Base-by-base conservation (phyloP, 30 jellyfish, hydroid and myxozoan genomes). In the Pelagia noctiluca region DNA sequence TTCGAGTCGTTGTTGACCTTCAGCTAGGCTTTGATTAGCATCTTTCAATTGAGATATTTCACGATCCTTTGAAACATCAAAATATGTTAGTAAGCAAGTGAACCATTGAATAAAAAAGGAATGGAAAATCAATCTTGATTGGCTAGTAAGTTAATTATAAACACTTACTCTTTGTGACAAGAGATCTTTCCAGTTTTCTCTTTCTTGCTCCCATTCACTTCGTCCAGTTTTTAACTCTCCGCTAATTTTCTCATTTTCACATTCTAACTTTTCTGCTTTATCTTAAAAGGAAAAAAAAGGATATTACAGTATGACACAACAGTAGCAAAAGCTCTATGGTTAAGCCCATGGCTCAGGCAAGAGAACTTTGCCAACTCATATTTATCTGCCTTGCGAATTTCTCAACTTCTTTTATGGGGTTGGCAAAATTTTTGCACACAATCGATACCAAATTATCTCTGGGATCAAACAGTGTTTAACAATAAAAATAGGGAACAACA, bases 161-260 rank as follows among this genome's bases (percentile, higher is more conserved):
- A 3, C 2, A 52, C 68, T 4, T 52, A 52, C 68, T 52, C 68
- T 52, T 8, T 52, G 12, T 52, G 68, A 25, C 28, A 52, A 2
- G 68, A 52, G 16, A 30, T 52, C 68, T 19, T 52, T 52, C 26
- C 16, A 19, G 30, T 52, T 8, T 52, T 30, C 30, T 57, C 34
- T 74, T 32, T 33, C 35, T 24, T 77, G 66, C 47, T 77, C 61
- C 24, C 30, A 18, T 22, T n/a, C 29, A 3, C 47, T 61, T 33
- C 34, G 64, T 0, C 29, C 69, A 32, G 49, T 38, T 29, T 5
- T 77, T 71, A 73, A 32, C 23, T 34, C 78, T 33, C 61, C 62
- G 7, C 61, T 35, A 34, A 35, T 74, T 12, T 32, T 35, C 61
- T 53, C 63, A 13, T 34, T 36, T 31, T 77, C 88, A 23, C 33